These are phyloP conservation scores for Drosophila paranaensis DNA, from an alignment of 2,888 invertebrate species.

Conservation along the genomic window DNA sequence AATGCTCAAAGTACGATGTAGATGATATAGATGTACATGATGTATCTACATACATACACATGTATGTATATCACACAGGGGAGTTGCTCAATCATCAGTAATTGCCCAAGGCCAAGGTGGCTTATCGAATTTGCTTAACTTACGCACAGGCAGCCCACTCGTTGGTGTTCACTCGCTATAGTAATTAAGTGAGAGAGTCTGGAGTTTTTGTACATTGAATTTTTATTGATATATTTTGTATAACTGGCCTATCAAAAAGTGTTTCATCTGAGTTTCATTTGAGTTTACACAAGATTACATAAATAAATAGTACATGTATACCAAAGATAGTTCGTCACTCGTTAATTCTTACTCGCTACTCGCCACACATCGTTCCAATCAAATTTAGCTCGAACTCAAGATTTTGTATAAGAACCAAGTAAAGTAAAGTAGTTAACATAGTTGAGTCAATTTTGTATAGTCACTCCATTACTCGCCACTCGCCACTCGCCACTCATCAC, in stretches of 20 bases:
- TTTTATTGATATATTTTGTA: slow-evolving; percentile 9
- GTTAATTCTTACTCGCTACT: slow-evolving; percentile 9
- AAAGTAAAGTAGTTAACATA: neutral
- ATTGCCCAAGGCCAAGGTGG: too few species aligned
- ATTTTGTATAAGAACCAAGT: neutral
- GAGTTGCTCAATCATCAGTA: neutral
- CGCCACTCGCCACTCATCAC: too few species aligned
- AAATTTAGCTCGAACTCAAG: neutral
- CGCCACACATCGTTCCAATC: neutral
- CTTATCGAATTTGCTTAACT: neutral
- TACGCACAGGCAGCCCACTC: neutral
- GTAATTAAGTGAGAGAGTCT: too few species aligned
- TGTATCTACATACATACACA: neutral
- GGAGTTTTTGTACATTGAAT: slow-evolving; percentile 1
- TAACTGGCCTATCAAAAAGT: slow-evolving; percentile 14
- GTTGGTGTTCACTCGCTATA: too few species aligned
- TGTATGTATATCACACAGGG: neutral
- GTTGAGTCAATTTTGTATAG: neutral
- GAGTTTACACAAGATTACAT: slow-evolving; percentile 4
- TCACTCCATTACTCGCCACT: neutral
- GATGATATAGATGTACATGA: neutral
- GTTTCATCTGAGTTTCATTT: neutral
- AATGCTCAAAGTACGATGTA: neutral
- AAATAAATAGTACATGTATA: slow-evolving; percentile 14
- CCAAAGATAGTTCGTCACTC: slow-evolving; percentile 2